Evolutionary conservation across 2,113 vertebrate genomes (phyloP).

Genomic region (Rhinolophus ferrumequinum): DNA sequence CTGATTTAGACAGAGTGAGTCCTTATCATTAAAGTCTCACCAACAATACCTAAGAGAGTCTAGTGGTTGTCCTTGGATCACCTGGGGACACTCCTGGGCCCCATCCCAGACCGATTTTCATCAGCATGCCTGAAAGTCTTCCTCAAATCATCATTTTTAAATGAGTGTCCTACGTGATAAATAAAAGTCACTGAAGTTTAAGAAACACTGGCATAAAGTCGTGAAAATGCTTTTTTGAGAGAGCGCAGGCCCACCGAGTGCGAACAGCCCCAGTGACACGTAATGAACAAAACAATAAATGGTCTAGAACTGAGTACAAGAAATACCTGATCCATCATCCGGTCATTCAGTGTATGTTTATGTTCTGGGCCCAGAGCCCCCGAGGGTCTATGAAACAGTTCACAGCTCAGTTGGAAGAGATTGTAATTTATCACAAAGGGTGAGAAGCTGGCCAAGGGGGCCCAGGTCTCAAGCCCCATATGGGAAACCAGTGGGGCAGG

Average conservation of each 20-base stretch:
- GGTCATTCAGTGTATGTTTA: not conserved
- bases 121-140: not conserved
- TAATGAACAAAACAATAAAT: slow-evolving; percentile 63
- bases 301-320: slow-evolving; percentile 53
- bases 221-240: not conserved
- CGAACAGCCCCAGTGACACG: slow-evolving; percentile 12
- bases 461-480: not conserved
- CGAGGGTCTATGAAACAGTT: slow-evolving; percentile 13
- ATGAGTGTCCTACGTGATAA: not conserved
- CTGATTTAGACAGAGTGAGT: not conserved
- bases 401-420: not conserved
- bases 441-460: not conserved
- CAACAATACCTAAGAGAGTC: not conserved
- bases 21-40: not conserved
- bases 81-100: not conserved
- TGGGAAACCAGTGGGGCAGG: not conserved
- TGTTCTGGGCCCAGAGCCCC: slow-evolving; percentile 21
- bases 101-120: not conserved
- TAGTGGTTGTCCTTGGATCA: not conserved
- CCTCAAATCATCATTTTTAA: slow-evolving; percentile 32
- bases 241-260: not conserved
- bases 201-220: not conserved
- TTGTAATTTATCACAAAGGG: slow-evolving; percentile 5
- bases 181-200: slow-evolving; percentile 25
- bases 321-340: slow-evolving; percentile 33